Base-by-base conservation (phyloP, 2,797 vertebrate species). In the Epinephelus coioides region DNA sequence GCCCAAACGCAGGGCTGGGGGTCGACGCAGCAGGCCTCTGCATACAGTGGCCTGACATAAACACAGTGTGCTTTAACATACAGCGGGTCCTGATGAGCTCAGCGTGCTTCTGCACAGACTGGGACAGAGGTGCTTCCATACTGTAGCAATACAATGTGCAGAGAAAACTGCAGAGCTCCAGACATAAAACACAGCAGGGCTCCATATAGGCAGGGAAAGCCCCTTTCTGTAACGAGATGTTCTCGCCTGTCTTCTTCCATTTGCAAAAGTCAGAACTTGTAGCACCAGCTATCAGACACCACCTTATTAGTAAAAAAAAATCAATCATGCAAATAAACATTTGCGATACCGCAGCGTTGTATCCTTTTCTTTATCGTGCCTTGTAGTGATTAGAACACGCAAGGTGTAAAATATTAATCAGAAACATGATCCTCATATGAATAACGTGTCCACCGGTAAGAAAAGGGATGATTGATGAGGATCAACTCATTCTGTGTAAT, bases 21-120 rank as follows among this genome's bases (percentile, higher is more conserved):
- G 84, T 81, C 27, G 51, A 68, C 78, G 53, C 85, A 75, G 89
- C 73, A 50, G 79, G 83, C 73, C 73, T 83, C 85, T 40, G 83
- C 79, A 81, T 85, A 84, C 84, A 81, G 70, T 64, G 73, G 68
- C 82, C 83, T 56, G 78, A 84, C 87, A 87, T 50, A 76, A 56
- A 75, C 76, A 68, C 77, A 64, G 79, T 49, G 69, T 71, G 62
- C 78, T 81, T 83, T 62, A 70, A 73, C 78, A 68, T 86, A 78
- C 54, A 79, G 74, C 27, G 3, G 2, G 30, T n/a, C 73, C 88
- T 67, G 79, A 78, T 69, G 77, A 76, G 56, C 74, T 74, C 79
- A 79, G 87, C 76, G 6, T 74, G 78, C 64, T 73, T 66, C 77
- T 69, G 7, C 79, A 70, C 15, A 63, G 69, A 46, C 40, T 21